Evolutionary conservation across 1,140 invertebrate species (phyloP).

Genomic region (Zaprionus taronus): DNA sequence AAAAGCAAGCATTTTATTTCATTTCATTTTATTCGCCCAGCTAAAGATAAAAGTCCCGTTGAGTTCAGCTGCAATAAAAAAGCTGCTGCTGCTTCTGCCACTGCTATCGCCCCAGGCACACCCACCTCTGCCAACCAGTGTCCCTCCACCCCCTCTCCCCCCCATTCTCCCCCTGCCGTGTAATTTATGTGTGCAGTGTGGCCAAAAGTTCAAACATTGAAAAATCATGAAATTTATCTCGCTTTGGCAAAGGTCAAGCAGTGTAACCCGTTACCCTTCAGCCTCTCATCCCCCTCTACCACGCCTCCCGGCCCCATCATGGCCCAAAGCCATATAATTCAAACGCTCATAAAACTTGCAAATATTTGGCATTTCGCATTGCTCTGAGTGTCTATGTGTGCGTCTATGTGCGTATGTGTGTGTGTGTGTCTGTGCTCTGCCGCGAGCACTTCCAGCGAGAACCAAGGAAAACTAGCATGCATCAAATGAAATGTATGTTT

Average conservation of each 20-base stretch:
- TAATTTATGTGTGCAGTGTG: conserved; percentile 76
- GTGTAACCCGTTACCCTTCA: conserved; percentile 14
- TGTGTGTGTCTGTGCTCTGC: conserved; percentile 22
- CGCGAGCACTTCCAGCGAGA: conserved; percentile 10
- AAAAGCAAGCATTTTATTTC: conserved; percentile 51
- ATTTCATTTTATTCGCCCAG: conserved; percentile 51
- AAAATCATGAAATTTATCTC: conserved; percentile 78
- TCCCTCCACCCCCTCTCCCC: background rate
- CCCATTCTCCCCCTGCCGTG: conserved; percentile 13
- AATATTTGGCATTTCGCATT: conserved; percentile 53
- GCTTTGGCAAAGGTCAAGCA: conserved; percentile 69
- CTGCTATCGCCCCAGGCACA: conserved; percentile 35
- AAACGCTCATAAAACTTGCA: conserved; percentile 76
- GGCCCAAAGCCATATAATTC: conserved; percentile 60
- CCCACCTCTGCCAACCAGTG: background rate
- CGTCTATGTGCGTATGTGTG: background rate
- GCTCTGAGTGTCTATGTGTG: conserved; percentile 36
- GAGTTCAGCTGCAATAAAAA: conserved; percentile 54
- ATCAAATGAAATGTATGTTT: conserved; percentile 76
- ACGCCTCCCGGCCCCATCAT: background rate
- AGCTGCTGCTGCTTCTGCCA: conserved; percentile 9
- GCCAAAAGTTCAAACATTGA: conserved; percentile 74
- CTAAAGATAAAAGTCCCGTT: conserved; percentile 43
- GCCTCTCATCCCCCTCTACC: conserved; percentile 6
- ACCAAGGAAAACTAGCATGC: conserved; percentile 51